Evolutionary conservation across 2,113 vertebrate species (phyloP), one percentile per base, ranked within the genome.

Genomic region (Aramus guarauna): DNA sequence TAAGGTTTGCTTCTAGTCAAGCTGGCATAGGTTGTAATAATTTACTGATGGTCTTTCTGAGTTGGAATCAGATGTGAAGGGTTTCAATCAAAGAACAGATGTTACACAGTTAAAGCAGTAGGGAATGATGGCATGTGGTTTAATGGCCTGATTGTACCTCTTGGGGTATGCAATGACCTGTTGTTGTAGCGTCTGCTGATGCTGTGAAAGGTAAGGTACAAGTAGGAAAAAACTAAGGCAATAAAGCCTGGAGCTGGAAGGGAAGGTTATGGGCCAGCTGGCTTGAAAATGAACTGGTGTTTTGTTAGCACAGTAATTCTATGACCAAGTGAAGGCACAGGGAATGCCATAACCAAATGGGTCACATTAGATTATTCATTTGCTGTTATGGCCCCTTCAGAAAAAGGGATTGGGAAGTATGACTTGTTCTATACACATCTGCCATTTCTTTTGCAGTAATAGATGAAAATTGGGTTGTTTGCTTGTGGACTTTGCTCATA

Each of bases 141-240:
- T 68, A 21, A 53, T 7, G 50, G n/a, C 11, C 29, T 62, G 41
- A 9, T 29, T 12, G 23, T 50, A 11, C 8, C 23, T 88, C 6
- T 3, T 8, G 10, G 55, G 12, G 12, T 39, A 5, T 1, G 3
- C 45, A 34, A 2, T 13, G 19, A 5, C 0, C 9, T 26, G 0
- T 41, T 12, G 6, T 19, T 11, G 60, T 39, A 29, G 41, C 0
- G 0, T 55, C 39, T 79, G 67, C 77, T 90, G 67, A 13, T 75
- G 45, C 56, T 75, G 17, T 47, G 58, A 69, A 68, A 53, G 48
- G 41, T 50, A 5, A 59, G 23, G 32, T 71, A 36, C 45, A 32
- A 72, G 26, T 12, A 12, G 41, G 41, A 60, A 55, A 41, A 41
- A 34, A 36, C 6, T 4, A 8, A 15, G 27, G 39, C 29, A 56